Evolutionary conservation across 2,888 invertebrate species (phyloP).

Genomic region (Athalia rosae): DNA sequence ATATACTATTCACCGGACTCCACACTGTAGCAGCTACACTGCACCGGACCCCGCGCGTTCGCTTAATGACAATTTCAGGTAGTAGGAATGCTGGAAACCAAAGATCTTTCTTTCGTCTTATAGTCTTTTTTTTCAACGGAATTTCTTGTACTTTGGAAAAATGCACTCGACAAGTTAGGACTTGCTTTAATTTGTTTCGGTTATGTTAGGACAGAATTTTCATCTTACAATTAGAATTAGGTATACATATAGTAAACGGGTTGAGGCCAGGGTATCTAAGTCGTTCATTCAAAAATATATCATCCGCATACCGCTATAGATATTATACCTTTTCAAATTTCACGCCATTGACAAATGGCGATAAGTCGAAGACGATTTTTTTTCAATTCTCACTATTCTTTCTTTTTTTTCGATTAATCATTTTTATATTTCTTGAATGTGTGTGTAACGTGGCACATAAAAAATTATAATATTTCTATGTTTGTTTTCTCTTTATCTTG

Average conservation of each 20-base stretch:
- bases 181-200: slow-evolving; percentile 53
- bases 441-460: not conserved
- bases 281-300: not conserved
- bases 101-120: slow-evolving; percentile 45
- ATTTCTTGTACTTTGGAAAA: slow-evolving; percentile 46
- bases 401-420: not conserved
- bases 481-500: slow-evolving; percentile 14
- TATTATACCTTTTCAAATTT: slow-evolving; percentile 3
- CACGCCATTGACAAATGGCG: not conserved
- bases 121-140: slow-evolving; percentile 44
- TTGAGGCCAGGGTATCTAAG: not conserved
- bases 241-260: not conserved
- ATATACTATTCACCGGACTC: slow-evolving; percentile 45
- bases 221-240: slow-evolving; percentile 51
- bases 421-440: not conserved
- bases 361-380: not conserved
- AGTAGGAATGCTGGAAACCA: slow-evolving; percentile 58
- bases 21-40: not conserved
- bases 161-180: slow-evolving; percentile 53
- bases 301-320: not conserved
- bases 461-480: not conserved
- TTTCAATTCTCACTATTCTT: not conserved
- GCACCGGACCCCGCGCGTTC: slow-evolving; percentile 44
- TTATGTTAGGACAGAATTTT: slow-evolving; percentile 56
- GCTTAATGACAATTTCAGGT: slow-evolving; percentile 63